Conservation (phyloP, 2,797 vertebrate species). For the Gymnothorax reevesii region DNA sequence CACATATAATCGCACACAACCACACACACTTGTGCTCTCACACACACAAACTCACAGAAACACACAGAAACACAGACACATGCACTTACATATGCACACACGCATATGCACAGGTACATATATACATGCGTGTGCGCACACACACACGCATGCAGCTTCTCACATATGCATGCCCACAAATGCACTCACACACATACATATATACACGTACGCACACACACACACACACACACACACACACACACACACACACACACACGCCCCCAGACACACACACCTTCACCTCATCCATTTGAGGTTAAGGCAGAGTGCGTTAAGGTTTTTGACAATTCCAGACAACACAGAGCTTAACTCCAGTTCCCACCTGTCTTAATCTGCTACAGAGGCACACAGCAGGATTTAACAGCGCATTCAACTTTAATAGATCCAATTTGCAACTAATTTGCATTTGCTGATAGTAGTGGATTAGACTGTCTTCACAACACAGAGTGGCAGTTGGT, state of each 20-base stretch:
- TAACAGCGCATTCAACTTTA: not conserved
- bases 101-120: not conserved
- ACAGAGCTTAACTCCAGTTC: not conserved
- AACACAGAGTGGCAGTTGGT: not conserved
- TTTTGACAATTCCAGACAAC: not conserved
- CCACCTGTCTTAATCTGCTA: not conserved
- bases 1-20: not conserved
- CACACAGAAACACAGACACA: not conserved
- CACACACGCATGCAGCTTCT: too few relatives aligned
- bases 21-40: not conserved
- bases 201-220: not conserved
- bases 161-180: too few relatives aligned
- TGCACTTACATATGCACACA: not conserved
- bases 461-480: not conserved
- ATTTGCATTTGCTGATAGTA: not conserved
- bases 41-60: not conserved
- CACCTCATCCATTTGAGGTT: too few relatives aligned
- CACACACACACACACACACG: not conserved
- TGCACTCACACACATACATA: too few relatives aligned
- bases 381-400: not conserved
- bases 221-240: not conserved
- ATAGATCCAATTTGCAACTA: not conserved
- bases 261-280: not conserved
- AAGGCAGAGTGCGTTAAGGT: not conserved
- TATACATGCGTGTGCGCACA: too few relatives aligned